Evolutionary conservation across 1,140 invertebrate species (phyloP).

Genomic region (Lasioglossum albipes): DNA sequence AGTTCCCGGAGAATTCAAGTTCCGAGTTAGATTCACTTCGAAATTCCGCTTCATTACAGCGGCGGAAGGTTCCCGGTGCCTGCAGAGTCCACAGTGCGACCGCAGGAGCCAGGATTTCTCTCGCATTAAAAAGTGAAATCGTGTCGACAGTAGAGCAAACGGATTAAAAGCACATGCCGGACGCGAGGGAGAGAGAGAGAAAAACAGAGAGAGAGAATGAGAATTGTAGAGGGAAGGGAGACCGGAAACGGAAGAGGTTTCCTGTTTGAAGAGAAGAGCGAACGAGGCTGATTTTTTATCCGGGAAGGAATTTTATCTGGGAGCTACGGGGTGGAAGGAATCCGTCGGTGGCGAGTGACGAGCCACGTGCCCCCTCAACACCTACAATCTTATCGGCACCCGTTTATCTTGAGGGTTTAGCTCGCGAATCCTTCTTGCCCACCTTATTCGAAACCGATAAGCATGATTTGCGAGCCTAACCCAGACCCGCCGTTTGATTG

Average conservation of each 20-base stretch:
- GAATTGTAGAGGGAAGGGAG: too few species aligned
- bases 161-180: slow-evolving; percentile 38
- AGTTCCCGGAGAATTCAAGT: too few species aligned
- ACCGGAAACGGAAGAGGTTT: background rate
- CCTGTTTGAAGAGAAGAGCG: background rate
- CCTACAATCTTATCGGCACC: slow-evolving; percentile 18
- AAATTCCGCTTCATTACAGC: background rate
- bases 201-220: background rate
- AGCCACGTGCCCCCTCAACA: slow-evolving; percentile 39
- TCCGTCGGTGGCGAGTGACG: slow-evolving; percentile 26
- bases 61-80: too few species aligned
- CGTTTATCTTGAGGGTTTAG: slow-evolving; percentile 19
- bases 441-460: slow-evolving; percentile 38
- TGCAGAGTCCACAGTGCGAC: background rate
- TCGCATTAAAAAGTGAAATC: slow-evolving; percentile 2
- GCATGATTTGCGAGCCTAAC: slow-evolving; percentile 26
- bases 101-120: background rate
- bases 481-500: background rate
- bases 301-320: background rate
- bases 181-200: background rate
- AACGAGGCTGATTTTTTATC: slow-evolving; percentile 31
- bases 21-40: too few species aligned
- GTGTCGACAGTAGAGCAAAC: slow-evolving; percentile 24
- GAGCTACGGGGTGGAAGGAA: background rate
- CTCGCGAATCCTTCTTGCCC: slow-evolving; percentile 12